Conservation (phyloP, 2,113 vertebrate genomes). For the Eptatretus burgeri region DNA sequence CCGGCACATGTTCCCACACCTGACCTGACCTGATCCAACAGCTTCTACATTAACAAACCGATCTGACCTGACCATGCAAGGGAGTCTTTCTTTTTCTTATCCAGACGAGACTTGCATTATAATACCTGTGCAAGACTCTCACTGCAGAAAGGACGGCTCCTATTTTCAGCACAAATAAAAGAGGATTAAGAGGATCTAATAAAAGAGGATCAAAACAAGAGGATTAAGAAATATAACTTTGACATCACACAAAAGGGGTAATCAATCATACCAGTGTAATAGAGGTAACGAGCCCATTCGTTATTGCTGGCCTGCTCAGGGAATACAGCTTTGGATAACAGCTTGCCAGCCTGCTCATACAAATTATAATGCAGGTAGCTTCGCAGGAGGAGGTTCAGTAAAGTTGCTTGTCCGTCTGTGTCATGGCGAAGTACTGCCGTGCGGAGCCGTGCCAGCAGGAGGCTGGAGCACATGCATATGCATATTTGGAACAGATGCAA, state of each 20-base stretch:
- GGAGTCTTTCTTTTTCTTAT: too few relatives aligned
- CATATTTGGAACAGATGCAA: too few relatives aligned
- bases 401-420: constrained; percentile 59
- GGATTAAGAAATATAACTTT: not conserved
- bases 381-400: constrained; percentile 73
- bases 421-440: constrained; percentile 72
- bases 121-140: too few relatives aligned
- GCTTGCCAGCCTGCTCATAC: constrained; percentile 86
- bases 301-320: constrained; percentile 94
- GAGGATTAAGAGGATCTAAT: too few relatives aligned
- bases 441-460: constrained; percentile 58
- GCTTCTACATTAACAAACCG: too few relatives aligned
- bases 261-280: constrained; percentile 54
- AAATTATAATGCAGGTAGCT: constrained; percentile 85
- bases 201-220: not conserved
- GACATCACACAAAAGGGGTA: not conserved
- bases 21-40: too few relatives aligned
- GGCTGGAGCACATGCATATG: constrained; percentile 14
- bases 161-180: too few relatives aligned
- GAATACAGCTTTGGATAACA: constrained; percentile 82
- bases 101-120: too few relatives aligned
- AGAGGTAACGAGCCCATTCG: constrained; percentile 92
- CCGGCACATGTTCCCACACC: too few relatives aligned
- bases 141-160: too few relatives aligned
- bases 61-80: too few relatives aligned